Evolutionary conservation across 2,797 vertebrate genomes (phyloP), one percentile per base, ranked within the genome.

Genomic region (Leptatherina wallacei): DNA sequence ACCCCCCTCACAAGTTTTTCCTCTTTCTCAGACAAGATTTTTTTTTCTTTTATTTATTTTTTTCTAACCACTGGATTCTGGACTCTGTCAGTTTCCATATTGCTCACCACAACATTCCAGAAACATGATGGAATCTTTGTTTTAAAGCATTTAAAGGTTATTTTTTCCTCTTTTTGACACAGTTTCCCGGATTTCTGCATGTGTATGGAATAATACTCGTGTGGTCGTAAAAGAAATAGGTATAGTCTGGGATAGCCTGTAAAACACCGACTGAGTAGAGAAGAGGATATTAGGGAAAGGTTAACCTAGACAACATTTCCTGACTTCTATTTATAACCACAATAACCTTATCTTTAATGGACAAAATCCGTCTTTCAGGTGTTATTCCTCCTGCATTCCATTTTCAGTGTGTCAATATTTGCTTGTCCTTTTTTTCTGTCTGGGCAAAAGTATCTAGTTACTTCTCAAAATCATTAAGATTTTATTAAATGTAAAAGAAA

Each of bases 101-200:
- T 93, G 81, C 87, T 81, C 88, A 92, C 93, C 94, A 85, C 94
- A 84, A 67, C 92, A 95, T 96, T 95, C 94, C 93, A 92, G 90
- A 93, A 94, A 94, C 93, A 94, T 95, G 95, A 95, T 93, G 94
- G 94, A 94, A 95, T 94, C 90, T 94, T 94, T 88, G 92, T 94
- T 94, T 91, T 75, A 91, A 71, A 83, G 73, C 54, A 57, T 86
- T 92, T 82, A 79, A 93, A 90, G 73, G 74, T 80, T 75, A 90
- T 92, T 92, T 88, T 85, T 83, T 77, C 81, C 77, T 79, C 74
- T 87, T 92, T 94, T 92, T 93, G 86, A 94, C 88, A 90, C 80
- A 88, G 80, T 92, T 93, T 93, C 83, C 87, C 56, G 36, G 77
- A 88, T 88, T 88, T 82, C 76, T 84, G 81, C 82, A 75, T 67